Conservation (phyloP, 2,888 invertebrate genomes). For the Eristalinus sepulchralis region DNA sequence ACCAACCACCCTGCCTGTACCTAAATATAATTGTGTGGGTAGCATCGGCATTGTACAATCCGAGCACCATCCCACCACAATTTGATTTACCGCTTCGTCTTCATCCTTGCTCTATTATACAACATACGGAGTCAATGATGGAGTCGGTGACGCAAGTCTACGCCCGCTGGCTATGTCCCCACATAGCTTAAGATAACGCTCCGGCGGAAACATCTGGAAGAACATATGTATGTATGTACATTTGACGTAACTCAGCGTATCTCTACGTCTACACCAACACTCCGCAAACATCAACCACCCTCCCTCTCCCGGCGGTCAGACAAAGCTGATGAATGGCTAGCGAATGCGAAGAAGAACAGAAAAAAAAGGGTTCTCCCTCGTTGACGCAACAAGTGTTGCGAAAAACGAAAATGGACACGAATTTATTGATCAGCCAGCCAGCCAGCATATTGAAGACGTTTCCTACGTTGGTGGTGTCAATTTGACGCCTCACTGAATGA, state of each 20-base stretch:
- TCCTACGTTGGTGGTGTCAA: background rate
- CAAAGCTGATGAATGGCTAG: background rate
- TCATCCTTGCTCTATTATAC: background rate
- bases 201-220: background rate
- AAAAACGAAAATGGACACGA: background rate
- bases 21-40: background rate
- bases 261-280: background rate
- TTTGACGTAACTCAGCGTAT: background rate
- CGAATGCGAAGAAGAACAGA: background rate
- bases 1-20: background rate
- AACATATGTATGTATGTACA: background rate
- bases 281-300: background rate
- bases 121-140: background rate
- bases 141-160: constrained; percentile 1
- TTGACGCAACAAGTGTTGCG: constrained; percentile 3
- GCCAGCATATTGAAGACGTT: background rate
- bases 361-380: background rate
- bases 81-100: background rate
- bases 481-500: background rate
- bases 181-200: background rate
- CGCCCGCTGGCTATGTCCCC: background rate
- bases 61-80: background rate
- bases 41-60: background rate
- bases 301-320: background rate
- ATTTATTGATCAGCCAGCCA: background rate